Percentiles rank a stretch among this genome's conserved stretches.
Conservation (phyloP, 1,140 invertebrate species). For the Drosophila malerkotliana region DNA sequence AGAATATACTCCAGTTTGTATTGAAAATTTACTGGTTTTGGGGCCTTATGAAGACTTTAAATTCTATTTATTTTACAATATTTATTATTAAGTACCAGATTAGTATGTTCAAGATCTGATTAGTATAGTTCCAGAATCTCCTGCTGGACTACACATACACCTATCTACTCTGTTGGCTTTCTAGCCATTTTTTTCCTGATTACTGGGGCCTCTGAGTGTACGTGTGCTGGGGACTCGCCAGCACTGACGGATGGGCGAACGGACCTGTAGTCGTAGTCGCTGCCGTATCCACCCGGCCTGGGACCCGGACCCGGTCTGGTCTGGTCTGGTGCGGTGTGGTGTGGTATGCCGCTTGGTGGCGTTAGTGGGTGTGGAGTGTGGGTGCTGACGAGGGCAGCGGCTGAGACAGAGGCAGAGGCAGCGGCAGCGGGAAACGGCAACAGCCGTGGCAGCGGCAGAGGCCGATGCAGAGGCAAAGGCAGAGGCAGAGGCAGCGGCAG, state of each 20-base stretch:
- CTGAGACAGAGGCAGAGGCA: not conserved
- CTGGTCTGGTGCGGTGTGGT: constrained; percentile 16
- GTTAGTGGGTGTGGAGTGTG: not conserved
- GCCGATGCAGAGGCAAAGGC: not conserved
- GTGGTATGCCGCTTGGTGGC: constrained; percentile 4
- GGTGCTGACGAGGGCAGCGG: not conserved
- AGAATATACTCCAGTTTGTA: too few species aligned
- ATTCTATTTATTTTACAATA: too few species aligned
- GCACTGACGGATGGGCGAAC: not conserved
- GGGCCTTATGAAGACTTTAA: too few species aligned
- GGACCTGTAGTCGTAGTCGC: not conserved
- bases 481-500: constrained; percentile 27
- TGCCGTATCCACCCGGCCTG: constrained; percentile 1
- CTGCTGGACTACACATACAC: too few species aligned
- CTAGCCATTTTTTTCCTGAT: not conserved
- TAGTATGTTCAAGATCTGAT: too few species aligned
- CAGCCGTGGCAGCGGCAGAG: not conserved
- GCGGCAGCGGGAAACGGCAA: not conserved
- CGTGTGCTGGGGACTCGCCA: not conserved
- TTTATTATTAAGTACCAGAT: too few species aligned
- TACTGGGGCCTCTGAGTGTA: not conserved
- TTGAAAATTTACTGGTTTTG: too few species aligned
- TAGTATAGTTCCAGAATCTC: too few species aligned
- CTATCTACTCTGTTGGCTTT: too few species aligned
- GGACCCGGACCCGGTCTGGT: constrained; percentile 25